phyloP scores from a whole-genome alignment of 2,113 vertebrate species.

The Labeo catla region DNA sequence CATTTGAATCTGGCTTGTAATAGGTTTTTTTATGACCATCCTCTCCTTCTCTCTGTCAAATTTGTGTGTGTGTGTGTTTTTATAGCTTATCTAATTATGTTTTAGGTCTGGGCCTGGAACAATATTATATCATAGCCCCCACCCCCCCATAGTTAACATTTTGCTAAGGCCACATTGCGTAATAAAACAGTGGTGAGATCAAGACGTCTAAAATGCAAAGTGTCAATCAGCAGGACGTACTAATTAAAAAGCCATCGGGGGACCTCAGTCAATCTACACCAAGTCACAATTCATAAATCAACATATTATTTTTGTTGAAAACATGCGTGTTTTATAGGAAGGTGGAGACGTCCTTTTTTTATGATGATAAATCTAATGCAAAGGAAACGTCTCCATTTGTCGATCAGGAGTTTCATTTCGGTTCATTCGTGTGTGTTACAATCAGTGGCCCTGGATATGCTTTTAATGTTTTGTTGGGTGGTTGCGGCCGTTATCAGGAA shows the following conservation, averaged over 20 bases:
- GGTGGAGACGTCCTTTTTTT: background rate
- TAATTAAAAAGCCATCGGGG: slow-evolving; percentile 51
- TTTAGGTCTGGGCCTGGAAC: slow-evolving; percentile 34
- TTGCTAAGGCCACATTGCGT: slow-evolving; percentile 22
- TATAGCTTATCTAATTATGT: slow-evolving; percentile 51
- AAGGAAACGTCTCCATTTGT: background rate
- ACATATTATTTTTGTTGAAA: slow-evolving; percentile 19
- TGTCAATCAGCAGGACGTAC: slow-evolving; percentile 37
- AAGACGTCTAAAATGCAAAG: slow-evolving; percentile 3
- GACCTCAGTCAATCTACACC: slow-evolving; percentile 41
- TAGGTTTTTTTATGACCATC: slow-evolving; percentile 49
- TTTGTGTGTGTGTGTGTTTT: background rate
- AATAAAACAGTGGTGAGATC: slow-evolving; percentile 33
- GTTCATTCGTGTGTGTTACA: background rate
- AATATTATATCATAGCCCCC: slow-evolving; percentile 49
- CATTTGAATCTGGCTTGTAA: slow-evolving; percentile 50
- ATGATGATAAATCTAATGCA: background rate
- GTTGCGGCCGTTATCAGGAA: background rate
- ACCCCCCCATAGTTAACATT: slow-evolving; percentile 45
- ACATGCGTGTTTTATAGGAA: background rate
- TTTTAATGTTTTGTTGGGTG: background rate
- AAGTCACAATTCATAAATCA: slow-evolving; percentile 44
- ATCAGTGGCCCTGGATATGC: background rate
- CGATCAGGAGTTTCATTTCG: background rate
- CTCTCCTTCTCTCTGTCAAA: slow-evolving; percentile 34